phyloP scores from a whole-genome alignment of 2,797 vertebrate genomes.

The Rousettus madagascariensis region DNA sequence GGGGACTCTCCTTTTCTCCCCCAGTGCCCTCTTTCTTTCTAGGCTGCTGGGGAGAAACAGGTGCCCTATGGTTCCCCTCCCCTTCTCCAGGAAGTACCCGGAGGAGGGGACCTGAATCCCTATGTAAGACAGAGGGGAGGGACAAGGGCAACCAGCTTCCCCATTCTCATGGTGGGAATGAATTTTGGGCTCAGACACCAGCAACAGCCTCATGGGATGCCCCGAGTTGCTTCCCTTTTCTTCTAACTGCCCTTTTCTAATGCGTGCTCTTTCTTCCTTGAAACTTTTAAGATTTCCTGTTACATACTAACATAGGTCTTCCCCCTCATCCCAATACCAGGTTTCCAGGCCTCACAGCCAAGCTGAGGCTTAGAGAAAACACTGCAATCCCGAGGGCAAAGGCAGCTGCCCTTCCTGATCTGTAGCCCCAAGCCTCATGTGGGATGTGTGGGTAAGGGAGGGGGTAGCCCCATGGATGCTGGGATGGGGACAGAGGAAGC shows the following conservation, averaged over 20 bases:
- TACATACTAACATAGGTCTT: conserved; percentile 67
- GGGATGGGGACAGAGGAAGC: conserved; percentile 27
- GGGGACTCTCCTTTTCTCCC: conserved; percentile 30
- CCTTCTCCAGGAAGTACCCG: not conserved
- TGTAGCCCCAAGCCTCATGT: not conserved
- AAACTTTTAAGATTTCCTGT: conserved; percentile 64
- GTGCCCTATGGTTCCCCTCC: not conserved
- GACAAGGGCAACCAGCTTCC: not conserved
- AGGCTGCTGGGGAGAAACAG: conserved; percentile 39
- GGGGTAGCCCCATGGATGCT: not conserved
- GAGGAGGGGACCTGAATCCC: conserved; percentile 44
- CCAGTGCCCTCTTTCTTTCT: conserved; percentile 51
- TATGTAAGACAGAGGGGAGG: not conserved
- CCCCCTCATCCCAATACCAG: conserved; percentile 16
- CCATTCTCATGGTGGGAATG: conserved; percentile 28
- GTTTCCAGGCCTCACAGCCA: conserved; percentile 47
- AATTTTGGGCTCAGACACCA: conserved; percentile 76
- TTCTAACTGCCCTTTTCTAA: conserved; percentile 64
- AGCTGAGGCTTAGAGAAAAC: conserved; percentile 55
- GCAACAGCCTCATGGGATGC: conserved; percentile 76
- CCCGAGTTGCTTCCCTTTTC: conserved; percentile 63
- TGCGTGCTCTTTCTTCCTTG: conserved; percentile 57
- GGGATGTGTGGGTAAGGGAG: not conserved
- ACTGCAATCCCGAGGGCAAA: conserved; percentile 55
- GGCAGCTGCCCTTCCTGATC: conserved; percentile 53